Evolutionary conservation across 1,140 invertebrate genomes (phyloP).

Genomic region (Dreissena rostriformis): DNA sequence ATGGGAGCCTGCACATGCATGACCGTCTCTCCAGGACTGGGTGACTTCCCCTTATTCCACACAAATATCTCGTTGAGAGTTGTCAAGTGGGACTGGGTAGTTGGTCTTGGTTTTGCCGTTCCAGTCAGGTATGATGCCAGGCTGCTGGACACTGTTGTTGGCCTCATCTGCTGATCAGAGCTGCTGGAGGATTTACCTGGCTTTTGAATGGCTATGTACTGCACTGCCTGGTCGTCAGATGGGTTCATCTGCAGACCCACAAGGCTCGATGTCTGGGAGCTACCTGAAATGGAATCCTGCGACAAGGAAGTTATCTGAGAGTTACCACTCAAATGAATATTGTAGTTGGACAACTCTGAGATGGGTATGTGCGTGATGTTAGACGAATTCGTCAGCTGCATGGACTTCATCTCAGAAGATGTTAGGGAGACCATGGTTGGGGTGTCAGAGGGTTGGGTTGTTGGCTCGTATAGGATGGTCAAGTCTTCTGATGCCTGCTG

Average conservation of each 20-base stretch:
- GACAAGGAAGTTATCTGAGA: background rate
- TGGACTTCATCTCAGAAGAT: background rate
- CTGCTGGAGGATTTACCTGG: background rate
- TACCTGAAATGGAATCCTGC: background rate
- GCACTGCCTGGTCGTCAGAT: background rate
- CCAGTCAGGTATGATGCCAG: background rate
- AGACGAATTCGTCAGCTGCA: background rate
- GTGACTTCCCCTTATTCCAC: background rate
- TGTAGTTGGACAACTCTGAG: background rate
- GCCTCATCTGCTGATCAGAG: background rate
- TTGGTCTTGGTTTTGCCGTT: background rate
- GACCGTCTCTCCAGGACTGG: background rate
- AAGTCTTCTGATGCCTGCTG: background rate
- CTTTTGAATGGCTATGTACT: background rate
- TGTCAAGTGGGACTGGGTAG: background rate
- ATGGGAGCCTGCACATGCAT: background rate
- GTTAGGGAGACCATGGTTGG: background rate
- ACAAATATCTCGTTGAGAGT: slow-evolving; percentile 1
- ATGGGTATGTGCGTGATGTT: background rate
- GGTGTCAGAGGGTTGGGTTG: background rate
- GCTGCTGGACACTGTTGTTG: background rate
- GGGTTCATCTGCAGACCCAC: background rate
- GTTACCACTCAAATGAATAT: background rate
- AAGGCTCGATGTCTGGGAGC: background rate
- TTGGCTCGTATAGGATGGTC: background rate